A percentile compares a stretch with the other conserved stretches of the same genome.
Evolutionary conservation across 2,113 vertebrate species (phyloP).

Genomic region (Rhinoptilus africanus): DNA sequence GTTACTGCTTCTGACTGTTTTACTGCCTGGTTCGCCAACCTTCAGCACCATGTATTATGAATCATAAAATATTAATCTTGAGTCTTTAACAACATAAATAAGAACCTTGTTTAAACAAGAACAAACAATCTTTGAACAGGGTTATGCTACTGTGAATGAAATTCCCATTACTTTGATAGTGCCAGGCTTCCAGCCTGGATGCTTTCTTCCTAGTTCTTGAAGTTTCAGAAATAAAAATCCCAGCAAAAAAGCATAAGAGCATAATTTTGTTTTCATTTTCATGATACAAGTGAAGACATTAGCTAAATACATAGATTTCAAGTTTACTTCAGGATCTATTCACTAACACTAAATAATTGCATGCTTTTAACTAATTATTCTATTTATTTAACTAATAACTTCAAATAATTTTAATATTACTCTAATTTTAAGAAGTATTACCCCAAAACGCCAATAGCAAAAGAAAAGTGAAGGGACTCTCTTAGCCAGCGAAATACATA

Average conservation of each 20-base stretch:
- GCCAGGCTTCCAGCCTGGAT: background rate
- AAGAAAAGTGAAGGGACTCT: background rate
- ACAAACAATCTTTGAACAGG: slow-evolving; percentile 4
- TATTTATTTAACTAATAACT: background rate
- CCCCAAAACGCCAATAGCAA: background rate
- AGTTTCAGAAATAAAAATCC: background rate
- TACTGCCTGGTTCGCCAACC: background rate
- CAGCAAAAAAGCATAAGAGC: background rate
- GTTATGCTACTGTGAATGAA: slow-evolving; percentile 16
- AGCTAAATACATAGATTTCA: background rate
- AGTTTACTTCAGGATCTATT: background rate
- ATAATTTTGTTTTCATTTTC: background rate
- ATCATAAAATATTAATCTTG: slow-evolving; percentile 64
- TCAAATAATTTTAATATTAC: background rate
- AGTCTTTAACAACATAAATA: slow-evolving; percentile 59
- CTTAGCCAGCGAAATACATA: background rate
- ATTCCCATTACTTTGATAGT: background rate
- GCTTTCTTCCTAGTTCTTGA: background rate
- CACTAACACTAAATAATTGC: background rate
- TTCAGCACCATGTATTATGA: slow-evolving; percentile 32
- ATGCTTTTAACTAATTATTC: background rate
- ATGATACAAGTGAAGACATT: background rate
- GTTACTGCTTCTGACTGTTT: background rate
- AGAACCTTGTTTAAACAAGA: slow-evolving; percentile 62
- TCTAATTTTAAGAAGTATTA: background rate